phyloP scores from a whole-genome alignment of 2,797 vertebrate species.

The Leuciscus waleckii region DNA sequence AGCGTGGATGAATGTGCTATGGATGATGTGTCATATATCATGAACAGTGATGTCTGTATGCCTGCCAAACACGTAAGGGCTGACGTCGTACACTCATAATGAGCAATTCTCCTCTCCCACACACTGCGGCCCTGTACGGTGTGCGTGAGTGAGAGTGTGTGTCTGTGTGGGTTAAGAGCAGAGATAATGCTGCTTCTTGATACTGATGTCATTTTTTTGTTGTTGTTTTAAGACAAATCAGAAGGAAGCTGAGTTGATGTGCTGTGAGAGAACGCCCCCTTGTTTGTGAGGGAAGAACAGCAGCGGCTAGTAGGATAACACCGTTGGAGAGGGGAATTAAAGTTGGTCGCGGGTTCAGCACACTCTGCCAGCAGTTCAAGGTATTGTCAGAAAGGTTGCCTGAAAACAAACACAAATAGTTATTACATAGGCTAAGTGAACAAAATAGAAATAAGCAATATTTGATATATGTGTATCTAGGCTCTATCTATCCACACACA shows the following conservation, averaged over 20 bases:
- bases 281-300: constrained; percentile 60
- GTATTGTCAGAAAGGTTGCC: constrained; percentile 43
- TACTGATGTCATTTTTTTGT: constrained; percentile 65
- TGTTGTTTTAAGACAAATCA: constrained; percentile 62
- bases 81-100: constrained; percentile 64
- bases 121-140: constrained; percentile 58
- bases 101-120: constrained; percentile 66
- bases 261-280: constrained; percentile 70
- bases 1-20: constrained; percentile 61
- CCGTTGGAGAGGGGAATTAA: constrained; percentile 46
- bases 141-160: constrained; percentile 36
- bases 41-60: constrained; percentile 65
- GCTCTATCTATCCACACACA: too few relatives aligned
- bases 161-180: constrained; percentile 33
- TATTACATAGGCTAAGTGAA: background rate
- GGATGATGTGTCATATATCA: constrained; percentile 58
- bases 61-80: constrained; percentile 62
- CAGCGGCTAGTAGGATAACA: constrained; percentile 23
- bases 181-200: constrained; percentile 68
- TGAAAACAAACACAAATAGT: background rate
- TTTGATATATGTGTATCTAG: background rate
- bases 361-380: constrained; percentile 65
- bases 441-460: constrained; percentile 24
- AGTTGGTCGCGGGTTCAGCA: constrained; percentile 56
- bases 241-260: constrained; percentile 62